Base-by-base conservation (phyloP, 2,888 invertebrate species). In the Halictus ligatus region DNA sequence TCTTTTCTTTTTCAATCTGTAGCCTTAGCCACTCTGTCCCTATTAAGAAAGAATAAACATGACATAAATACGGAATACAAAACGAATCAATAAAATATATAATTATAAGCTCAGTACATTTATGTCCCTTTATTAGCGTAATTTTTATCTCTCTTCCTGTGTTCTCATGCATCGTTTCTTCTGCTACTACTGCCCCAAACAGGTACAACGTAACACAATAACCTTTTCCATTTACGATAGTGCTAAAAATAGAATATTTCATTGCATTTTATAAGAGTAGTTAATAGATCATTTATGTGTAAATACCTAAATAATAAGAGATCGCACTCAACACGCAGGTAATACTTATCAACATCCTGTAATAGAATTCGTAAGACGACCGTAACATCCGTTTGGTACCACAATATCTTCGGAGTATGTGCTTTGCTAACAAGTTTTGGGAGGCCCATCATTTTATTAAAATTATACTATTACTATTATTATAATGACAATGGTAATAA, bases 21-120 rank as follows among this genome's bases (percentile, higher is more conserved):
- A 95, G 84, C 85, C 94, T 93, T n/a, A 90, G 81, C 95, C 94
- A 95, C n/a, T 88, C 78, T 48, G 71, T 78, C 89, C 93, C 94
- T 93, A 25, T 12, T n/a, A 5, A 73, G 43, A 77, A 69, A 40
- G 0, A n/a, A 67, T 12, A 58, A 76, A 48, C 10, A 77, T 78
- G 25, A 67, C 46, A 54, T 18, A 43, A 54, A 46, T 7, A 76
- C 29, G 35, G 13, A 67, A 25, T 60, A 43, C 43, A 81, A 71
- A 21, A 72, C 50, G 76, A 77, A 40, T 46, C 67, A n/a, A 29
- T 13, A 79, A 81, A 15, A 40, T 75, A 69, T 1, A 25, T 73
- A 18, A 54, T 50, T 43, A 67, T 69, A 29, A 78, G 12, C 8
- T 69, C 77, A 84, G 91, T 90, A 95, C 95, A 94, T 91, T 92